These are phyloP conservation scores for Spinibarbus caldwelli DNA, from an alignment of 2,797 vertebrate species.

Conservation along the genomic window DNA sequence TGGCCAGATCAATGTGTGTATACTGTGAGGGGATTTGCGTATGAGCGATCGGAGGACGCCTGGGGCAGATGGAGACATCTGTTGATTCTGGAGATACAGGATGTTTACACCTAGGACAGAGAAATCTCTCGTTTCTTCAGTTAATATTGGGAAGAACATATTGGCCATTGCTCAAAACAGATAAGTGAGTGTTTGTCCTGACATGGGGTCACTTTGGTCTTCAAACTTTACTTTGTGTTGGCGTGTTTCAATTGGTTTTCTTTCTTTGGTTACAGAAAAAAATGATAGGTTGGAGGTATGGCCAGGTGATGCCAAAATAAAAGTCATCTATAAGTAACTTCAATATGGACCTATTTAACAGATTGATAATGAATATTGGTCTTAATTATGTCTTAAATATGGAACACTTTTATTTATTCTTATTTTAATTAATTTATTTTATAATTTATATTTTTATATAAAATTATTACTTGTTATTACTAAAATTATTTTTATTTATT, in stretches of 20 bases:
- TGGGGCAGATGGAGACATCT: slow-evolving; percentile 61
- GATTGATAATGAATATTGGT: not conserved
- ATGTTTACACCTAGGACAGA: slow-evolving; percentile 63
- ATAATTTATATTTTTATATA: not conserved
- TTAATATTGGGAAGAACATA: slow-evolving; percentile 55
- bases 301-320: slow-evolving; percentile 30
- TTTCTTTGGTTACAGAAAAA: not conserved
- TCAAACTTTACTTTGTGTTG: slow-evolving; percentile 31
- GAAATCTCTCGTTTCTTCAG: slow-evolving; percentile 49
- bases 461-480: too few relatives aligned
- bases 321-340: not conserved
- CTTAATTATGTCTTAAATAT: not conserved
- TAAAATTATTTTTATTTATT: not conserved
- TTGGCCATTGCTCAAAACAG: slow-evolving; percentile 51
- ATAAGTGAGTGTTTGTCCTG: slow-evolving; percentile 31
- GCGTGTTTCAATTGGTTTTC: slow-evolving; percentile 20
- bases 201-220: slow-evolving; percentile 41
- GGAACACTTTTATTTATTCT: not conserved
- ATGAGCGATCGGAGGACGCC: slow-evolving; percentile 37
- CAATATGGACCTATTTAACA: not conserved
- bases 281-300: not conserved
- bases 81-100: slow-evolving; percentile 65
- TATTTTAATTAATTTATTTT: not conserved
- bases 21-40: slow-evolving; percentile 47
- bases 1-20: slow-evolving; percentile 58